Conservation (phyloP, 2,113 vertebrate genomes). For the Symphodus melops region DNA sequence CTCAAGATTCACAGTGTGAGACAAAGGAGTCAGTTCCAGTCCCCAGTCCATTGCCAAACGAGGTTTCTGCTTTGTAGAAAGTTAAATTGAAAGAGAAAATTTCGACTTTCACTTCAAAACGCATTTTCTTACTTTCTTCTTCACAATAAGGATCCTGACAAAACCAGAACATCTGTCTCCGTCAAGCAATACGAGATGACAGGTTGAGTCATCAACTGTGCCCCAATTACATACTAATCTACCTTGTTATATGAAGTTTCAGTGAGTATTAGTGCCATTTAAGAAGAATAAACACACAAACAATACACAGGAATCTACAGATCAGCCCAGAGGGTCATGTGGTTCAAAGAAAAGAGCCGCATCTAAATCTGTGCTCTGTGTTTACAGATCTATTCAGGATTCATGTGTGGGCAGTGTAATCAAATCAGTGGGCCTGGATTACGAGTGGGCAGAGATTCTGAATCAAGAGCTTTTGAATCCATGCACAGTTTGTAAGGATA, state of each 20-base stretch:
- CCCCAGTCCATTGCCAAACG: not conserved
- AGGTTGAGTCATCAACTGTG: slow-evolving; percentile 11
- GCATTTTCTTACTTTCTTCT: not conserved
- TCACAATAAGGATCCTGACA: not conserved
- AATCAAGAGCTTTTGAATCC: too few species aligned
- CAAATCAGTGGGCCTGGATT: too few species aligned
- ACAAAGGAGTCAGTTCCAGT: slow-evolving; percentile 46
- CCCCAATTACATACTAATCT: slow-evolving; percentile 41
- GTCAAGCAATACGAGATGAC: slow-evolving; percentile 13
- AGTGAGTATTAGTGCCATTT: not conserved
- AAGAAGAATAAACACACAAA: not conserved
- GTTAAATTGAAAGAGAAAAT: slow-evolving; percentile 17
- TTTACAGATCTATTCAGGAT: too few species aligned
- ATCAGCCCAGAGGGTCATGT: too few species aligned
- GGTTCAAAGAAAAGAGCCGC: too few species aligned
- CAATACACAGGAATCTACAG: not conserved
- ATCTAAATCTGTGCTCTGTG: too few species aligned
- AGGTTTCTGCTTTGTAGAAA: not conserved
- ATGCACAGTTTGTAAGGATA: too few species aligned
- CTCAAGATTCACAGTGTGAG: slow-evolving; percentile 35
- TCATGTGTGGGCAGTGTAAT: too few species aligned
- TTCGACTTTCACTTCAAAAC: not conserved
- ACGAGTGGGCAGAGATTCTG: too few species aligned
- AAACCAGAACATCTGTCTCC: not conserved
- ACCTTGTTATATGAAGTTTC: not conserved